phyloP scores from a whole-genome alignment of 2,113 vertebrate species.

The Thamnaconus septentrionalis region DNA sequence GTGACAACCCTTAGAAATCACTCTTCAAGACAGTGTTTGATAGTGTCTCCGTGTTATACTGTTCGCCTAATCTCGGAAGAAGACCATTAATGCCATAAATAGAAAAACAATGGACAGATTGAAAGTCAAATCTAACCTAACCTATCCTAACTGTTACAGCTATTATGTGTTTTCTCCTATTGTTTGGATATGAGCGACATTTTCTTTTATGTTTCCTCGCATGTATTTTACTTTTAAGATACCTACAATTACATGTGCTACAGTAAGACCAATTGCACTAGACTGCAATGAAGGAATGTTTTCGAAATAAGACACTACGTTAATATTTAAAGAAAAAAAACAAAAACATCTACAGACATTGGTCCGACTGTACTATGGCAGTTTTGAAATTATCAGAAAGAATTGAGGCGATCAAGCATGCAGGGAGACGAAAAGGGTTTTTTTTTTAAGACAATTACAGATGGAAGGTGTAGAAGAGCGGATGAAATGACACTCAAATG shows the following conservation, averaged over 20 bases:
- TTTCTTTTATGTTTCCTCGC: conserved; percentile 3
- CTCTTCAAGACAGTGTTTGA: conserved; percentile 21
- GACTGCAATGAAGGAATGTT: conserved; percentile 83
- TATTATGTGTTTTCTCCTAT: conserved; percentile 46
- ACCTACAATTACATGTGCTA: conserved; percentile 72
- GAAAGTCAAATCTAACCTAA: conserved; percentile 38
- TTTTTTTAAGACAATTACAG: conserved; percentile 22
- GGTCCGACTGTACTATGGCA: conserved; percentile 80
- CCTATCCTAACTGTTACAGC: conserved; percentile 45
- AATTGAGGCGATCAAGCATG: conserved; percentile 57
- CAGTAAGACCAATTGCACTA: conserved; percentile 76
- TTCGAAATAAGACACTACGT: conserved; percentile 84
- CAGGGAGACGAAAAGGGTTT: conserved; percentile 28
- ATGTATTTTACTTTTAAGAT: conserved; percentile 52
- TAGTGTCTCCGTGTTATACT: conserved; percentile 33
- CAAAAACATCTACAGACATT: conserved; percentile 78
- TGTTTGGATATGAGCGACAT: conserved; percentile 52
- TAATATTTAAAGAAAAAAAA: conserved; percentile 42
- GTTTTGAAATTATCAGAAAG: conserved; percentile 66
- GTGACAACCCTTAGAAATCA: conserved; percentile 14
- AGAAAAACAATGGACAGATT: conserved; percentile 47
- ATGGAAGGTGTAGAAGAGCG: conserved; percentile 25
- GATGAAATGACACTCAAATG: conserved; percentile 23
- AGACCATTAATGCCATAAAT: conserved; percentile 31
- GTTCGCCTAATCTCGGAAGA: conserved; percentile 44